phyloP scores from a whole-genome alignment of 2,888 invertebrate genomes.

The Troides oblongomaculatus region DNA sequence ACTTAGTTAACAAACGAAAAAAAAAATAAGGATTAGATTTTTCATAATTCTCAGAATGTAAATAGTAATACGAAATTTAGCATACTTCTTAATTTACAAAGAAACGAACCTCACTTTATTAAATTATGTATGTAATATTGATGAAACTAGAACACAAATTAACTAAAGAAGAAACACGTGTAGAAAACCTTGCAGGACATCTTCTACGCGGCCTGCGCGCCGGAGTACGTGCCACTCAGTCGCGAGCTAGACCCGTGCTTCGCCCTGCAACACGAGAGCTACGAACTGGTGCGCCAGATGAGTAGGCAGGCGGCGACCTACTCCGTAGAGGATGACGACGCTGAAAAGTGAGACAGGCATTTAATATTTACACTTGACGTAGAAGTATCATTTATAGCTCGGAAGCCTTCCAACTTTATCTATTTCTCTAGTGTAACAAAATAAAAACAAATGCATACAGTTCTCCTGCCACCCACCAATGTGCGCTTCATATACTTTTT shows the following conservation, averaged over 20 bases:
- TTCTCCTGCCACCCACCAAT: too few relatives aligned
- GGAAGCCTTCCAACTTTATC: too few relatives aligned
- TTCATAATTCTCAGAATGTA: too few relatives aligned
- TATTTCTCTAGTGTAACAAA: too few relatives aligned
- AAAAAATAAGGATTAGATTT: too few relatives aligned
- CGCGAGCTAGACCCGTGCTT: constrained; percentile 68
- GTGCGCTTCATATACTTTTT: too few relatives aligned
- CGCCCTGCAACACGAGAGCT: constrained; percentile 55
- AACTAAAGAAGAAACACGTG: constrained; percentile 14
- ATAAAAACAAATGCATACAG: too few relatives aligned
- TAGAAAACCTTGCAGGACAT: constrained; percentile 56
- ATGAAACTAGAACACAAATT: constrained; percentile 5
- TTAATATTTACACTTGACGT: neutral
- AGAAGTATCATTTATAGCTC: neutral
- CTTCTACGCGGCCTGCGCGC: constrained; percentile 76
- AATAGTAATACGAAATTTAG: too few relatives aligned
- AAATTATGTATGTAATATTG: neutral
- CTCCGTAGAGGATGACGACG: constrained; percentile 67
- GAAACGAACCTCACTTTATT: too few relatives aligned
- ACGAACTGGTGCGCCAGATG: constrained; percentile 67
- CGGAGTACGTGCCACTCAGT: constrained; percentile 69
- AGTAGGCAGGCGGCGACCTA: constrained; percentile 59
- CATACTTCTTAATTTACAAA: too few relatives aligned
- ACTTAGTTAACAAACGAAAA: too few relatives aligned
- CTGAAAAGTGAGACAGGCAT: constrained; percentile 46